phyloP scores from a whole-genome alignment of 2,113 vertebrate species.

The Onychorhynchus coronatus region DNA sequence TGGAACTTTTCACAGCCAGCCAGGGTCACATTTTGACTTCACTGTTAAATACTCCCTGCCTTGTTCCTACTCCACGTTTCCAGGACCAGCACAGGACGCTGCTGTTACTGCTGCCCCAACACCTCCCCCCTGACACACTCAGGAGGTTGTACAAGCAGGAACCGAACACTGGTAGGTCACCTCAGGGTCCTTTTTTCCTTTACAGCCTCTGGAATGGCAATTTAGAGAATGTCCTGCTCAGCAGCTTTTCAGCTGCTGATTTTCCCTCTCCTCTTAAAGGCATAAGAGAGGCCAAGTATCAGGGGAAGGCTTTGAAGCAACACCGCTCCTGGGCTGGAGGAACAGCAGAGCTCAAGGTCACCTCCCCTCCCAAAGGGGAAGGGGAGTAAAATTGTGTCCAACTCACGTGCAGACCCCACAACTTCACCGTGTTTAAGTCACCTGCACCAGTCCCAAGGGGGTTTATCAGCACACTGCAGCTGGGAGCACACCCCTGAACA shows the following conservation, averaged over 20 bases:
- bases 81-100: accelerated
- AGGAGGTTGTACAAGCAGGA: neutral
- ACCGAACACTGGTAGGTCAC: neutral
- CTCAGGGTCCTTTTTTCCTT: neutral
- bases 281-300: neutral
- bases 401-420: neutral
- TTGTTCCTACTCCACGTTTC: neutral
- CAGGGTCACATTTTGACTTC: neutral
- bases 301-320: neutral
- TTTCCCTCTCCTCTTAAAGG: neutral
- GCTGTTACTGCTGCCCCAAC: neutral
- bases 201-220: neutral
- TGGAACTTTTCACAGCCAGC: neutral
- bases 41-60: neutral
- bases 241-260: neutral
- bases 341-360: accelerated
- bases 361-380: neutral
- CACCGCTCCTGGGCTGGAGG: accelerated
- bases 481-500: accelerated
- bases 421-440: too few relatives aligned
- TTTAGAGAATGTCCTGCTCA: neutral
- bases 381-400: neutral
- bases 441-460: neutral
- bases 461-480: neutral
- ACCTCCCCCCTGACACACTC: neutral